Percentiles rank a stretch among this genome's conserved stretches.
Evolutionary conservation across 2,797 vertebrate genomes (phyloP).

Genomic region (Aphelocoma californica): DNA sequence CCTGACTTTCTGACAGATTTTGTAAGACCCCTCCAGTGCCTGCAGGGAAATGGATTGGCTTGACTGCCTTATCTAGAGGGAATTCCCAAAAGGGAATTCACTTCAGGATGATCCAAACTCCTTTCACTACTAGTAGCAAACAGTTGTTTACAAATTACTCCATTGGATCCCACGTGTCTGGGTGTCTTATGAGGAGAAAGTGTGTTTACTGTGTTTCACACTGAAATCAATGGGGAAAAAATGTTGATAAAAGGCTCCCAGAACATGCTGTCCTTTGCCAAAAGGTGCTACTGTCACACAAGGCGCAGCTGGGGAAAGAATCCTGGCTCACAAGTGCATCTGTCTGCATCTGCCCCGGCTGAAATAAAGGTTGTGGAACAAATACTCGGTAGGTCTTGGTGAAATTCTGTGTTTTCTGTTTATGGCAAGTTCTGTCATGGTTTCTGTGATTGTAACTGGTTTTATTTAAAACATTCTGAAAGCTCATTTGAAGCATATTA

Average conservation of each 20-base stretch:
- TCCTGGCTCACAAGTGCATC: background rate
- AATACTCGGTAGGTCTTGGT: background rate
- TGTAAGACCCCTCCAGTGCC: background rate
- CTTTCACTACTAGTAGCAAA: background rate
- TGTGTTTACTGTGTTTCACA: background rate
- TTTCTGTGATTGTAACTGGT: background rate
- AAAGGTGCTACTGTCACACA: background rate
- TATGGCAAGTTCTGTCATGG: background rate
- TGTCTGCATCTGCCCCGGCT: background rate
- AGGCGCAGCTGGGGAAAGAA: background rate
- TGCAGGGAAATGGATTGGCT: background rate
- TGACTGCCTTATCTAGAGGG: background rate
- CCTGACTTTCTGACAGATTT: background rate
- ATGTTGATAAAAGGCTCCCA: background rate
- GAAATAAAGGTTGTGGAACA: background rate
- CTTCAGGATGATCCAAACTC: background rate
- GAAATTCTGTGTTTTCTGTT: background rate
- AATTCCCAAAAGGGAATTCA: background rate
- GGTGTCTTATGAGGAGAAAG: background rate
- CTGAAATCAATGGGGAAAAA: background rate
- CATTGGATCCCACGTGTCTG: background rate
- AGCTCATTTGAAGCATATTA: background rate
- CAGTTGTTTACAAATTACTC: background rate
- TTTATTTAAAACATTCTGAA: background rate
- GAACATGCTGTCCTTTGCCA: background rate